phyloP scores from a whole-genome alignment of 2,113 vertebrate genomes.

The Rattus rattus region DNA sequence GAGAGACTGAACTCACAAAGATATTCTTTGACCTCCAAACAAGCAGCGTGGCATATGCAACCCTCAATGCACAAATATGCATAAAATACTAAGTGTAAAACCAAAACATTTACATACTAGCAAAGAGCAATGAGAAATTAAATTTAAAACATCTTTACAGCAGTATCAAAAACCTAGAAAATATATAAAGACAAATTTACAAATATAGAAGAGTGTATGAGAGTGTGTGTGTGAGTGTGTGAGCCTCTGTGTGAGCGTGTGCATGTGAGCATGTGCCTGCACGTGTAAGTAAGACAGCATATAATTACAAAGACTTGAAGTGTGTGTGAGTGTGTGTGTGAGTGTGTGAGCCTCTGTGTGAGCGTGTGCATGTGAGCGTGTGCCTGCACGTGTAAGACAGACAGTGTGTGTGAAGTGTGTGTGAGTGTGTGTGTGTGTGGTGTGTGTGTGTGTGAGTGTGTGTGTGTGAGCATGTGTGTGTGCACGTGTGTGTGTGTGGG shows the following conservation, averaged over 20 bases:
- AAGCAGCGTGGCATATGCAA: neutral
- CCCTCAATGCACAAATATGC: neutral
- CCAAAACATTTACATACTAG: neutral
- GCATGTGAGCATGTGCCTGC: rapidly evolving
- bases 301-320: slow-evolving; percentile 1
- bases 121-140: neutral
- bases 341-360: too few relatives aligned
- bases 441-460: too few relatives aligned
- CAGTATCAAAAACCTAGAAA: slow-evolving; percentile 21
- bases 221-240: neutral
- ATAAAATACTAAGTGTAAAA: neutral
- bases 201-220: neutral
- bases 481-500: too few relatives aligned
- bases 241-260: neutral
- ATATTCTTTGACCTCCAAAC: neutral
- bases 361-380: too few relatives aligned
- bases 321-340: too few relatives aligned
- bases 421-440: too few relatives aligned
- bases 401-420: too few relatives aligned
- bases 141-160: slow-evolving; percentile 27
- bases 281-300: neutral
- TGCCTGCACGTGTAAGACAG: too few relatives aligned
- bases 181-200: neutral
- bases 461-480: too few relatives aligned
- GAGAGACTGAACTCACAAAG: neutral